Conservation (phyloP, 2,888 invertebrate genomes). For the Pachymerium ferrugineum region DNA sequence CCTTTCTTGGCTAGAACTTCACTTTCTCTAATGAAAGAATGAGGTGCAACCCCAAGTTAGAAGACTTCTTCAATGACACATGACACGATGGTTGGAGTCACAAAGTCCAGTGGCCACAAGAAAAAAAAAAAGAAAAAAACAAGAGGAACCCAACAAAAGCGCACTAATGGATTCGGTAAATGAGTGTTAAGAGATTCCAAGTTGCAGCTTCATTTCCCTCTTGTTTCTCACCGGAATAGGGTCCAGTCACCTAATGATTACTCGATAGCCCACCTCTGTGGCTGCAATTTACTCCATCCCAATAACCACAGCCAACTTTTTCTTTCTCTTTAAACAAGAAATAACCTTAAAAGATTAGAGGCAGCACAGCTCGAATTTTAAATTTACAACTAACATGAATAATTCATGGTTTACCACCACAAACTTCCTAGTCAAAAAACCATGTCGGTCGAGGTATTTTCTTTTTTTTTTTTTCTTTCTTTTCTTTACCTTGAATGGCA, state of each 20-base stretch:
- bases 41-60: not conserved
- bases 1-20: not conserved
- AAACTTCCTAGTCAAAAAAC: not conserved
- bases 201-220: too few species aligned
- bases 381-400: slow-evolving; percentile 4
- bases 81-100: slow-evolving; percentile 1
- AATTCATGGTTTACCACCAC: not conserved
- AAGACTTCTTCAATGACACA: not conserved
- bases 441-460: not conserved
- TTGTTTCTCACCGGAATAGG: not conserved
- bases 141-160: slow-evolving; percentile 1
- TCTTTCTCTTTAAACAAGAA: not conserved
- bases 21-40: not conserved
- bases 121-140: not conserved
- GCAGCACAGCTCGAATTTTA: not conserved
- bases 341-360: not conserved
- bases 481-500: slow-evolving; percentile 33
- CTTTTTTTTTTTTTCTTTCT: not conserved
- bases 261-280: not conserved
- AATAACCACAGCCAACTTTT: too few species aligned
- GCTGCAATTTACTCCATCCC: too few species aligned
- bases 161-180: not conserved
- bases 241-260: not conserved
- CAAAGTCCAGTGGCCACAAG: not conserved
- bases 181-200: slow-evolving; percentile 20